phyloP scores from a whole-genome alignment of 2,797 vertebrate species.

The Psittacula echo region DNA sequence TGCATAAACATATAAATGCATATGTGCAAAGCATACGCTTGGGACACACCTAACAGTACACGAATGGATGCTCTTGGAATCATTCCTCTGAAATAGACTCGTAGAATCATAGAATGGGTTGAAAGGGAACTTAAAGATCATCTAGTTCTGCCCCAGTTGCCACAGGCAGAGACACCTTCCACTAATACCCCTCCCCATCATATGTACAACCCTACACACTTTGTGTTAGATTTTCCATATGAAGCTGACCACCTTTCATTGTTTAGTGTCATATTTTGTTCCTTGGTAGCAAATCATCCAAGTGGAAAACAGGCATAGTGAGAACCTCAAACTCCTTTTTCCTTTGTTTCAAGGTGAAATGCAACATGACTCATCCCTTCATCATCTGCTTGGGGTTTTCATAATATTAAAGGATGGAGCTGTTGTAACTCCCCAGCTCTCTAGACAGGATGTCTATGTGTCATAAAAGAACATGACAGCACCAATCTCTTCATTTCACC shows the following conservation, averaged over 20 bases:
- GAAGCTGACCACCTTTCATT: neutral
- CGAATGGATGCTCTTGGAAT: neutral
- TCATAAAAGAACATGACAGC: neutral
- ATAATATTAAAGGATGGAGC: neutral
- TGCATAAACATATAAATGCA: neutral
- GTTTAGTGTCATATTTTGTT: neutral
- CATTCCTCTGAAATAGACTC: neutral
- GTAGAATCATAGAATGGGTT: neutral
- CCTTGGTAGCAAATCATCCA: neutral
- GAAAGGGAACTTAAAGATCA: neutral
- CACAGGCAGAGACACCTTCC: neutral
- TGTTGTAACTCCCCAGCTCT: neutral
- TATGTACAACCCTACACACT: neutral
- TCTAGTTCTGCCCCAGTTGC: neutral
- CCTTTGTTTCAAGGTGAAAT: neutral
- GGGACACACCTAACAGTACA: too few relatives aligned
- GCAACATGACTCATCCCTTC: neutral
- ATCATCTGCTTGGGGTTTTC: neutral
- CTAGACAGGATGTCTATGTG: neutral
- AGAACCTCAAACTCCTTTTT: neutral
- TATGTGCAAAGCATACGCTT: rapidly evolving
- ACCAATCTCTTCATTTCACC: neutral
- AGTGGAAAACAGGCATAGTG: neutral
- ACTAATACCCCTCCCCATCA: neutral
- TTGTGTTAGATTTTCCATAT: neutral